Evolutionary conservation across 2,888 invertebrate genomes (phyloP), one percentile per base, ranked within the genome.

Genomic region (Timandra comae): DNA sequence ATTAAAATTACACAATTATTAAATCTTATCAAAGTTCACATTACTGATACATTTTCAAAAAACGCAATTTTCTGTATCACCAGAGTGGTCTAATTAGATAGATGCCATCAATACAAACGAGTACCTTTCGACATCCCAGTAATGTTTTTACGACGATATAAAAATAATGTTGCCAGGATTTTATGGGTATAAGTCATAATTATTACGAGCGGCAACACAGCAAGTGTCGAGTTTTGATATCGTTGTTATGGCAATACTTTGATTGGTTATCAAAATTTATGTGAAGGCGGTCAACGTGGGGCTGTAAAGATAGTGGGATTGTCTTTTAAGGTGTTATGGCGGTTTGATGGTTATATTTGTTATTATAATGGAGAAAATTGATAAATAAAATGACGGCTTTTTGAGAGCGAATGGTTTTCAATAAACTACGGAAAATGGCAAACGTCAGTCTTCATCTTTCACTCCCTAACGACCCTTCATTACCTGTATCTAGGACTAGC

Each of bases 151-250:
- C 56, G 60, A 49, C 33, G 57, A 19, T 54, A 63, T 74, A 73
- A 73, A 74, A 72, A 72, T 72, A 64, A 72, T 63, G 54, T 46
- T 54, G 51, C 47, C 34, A 43, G 41, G 49, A 61, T 58, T 73
- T 69, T 64, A 65, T 53, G 64, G 46, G 44, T 47, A 62, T 68
- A 66, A 56, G 61, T 64, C 62, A 53, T 74, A 73, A 75, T 74
- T 63, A 72, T 74, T 63, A 71, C 56, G 60, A 57, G 56, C 47
- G 46, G 51, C 46, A 39, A 36, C 34, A 49, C 42, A 44, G 42
- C 42, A 16, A 16, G 20, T 36, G 39, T 35, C 29, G 28, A 36
- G 34, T 29, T 41, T 23, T 37, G 39, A 49, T 46, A 49, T 49
- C 35, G 29, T 10, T 28, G 36, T 54, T 53, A 62, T 52, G 56